Percentiles rank a stretch among this genome's conserved stretches.
These are phyloP conservation scores for Iguana delicatissima DNA, from an alignment of 2,797 vertebrate genomes.

Conservation along the genomic window DNA sequence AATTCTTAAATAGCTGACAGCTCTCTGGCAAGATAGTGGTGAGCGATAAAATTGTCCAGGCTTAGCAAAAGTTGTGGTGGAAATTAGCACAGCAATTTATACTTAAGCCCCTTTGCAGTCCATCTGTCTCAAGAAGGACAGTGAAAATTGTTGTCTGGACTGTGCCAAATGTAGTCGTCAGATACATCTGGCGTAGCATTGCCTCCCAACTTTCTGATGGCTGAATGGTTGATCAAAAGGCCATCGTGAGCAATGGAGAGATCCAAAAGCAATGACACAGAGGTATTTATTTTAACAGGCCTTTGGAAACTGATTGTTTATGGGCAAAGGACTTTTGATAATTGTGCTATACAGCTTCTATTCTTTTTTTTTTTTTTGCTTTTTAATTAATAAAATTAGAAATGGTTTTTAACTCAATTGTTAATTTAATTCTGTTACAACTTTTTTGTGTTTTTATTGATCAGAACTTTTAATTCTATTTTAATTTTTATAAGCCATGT, in stretches of 20 bases:
- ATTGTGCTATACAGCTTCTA: too few relatives aligned
- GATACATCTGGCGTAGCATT: neutral
- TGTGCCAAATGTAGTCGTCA: neutral
- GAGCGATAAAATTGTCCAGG: constrained; percentile 32
- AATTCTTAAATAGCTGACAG: constrained; percentile 39
- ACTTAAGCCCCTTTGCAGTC: constrained; percentile 45
- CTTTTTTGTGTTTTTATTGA: too few relatives aligned
- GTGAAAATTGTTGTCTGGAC: constrained; percentile 51
- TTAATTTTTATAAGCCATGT: too few relatives aligned
- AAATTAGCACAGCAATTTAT: constrained; percentile 29
- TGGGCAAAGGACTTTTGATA: too few relatives aligned
- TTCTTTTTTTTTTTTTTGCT: too few relatives aligned
- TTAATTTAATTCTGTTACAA: too few relatives aligned
- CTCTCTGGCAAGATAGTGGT: constrained; percentile 29
- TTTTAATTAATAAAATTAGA: too few relatives aligned
- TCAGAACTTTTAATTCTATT: too few relatives aligned
- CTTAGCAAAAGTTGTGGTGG: constrained; percentile 33
- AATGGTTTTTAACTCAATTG: too few relatives aligned
- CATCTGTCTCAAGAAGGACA: constrained; percentile 42
- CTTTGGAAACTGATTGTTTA: too few relatives aligned
- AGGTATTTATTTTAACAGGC: neutral
- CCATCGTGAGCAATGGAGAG: constrained; percentile 24
- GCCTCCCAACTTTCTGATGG: constrained; percentile 34
- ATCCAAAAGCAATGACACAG: constrained; percentile 12
- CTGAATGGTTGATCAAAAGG: constrained; percentile 42